Percentiles rank a stretch among this genome's conserved stretches.
Conservation (phyloP, 2,113 vertebrate species). For the Oncorhynchus masou region DNA sequence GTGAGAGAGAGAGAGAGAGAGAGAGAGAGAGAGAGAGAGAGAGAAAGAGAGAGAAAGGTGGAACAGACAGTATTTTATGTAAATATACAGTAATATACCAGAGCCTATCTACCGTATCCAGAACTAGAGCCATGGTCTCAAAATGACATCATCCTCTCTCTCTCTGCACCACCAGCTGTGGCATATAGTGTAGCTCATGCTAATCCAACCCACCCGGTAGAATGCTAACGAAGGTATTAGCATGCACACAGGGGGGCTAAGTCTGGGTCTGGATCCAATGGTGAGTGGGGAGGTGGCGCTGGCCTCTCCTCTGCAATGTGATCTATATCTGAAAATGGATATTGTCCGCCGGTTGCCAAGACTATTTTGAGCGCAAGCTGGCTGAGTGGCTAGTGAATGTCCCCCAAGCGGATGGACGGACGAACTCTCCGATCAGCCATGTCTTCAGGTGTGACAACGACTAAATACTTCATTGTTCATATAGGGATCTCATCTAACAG, state of each 20-base stretch:
- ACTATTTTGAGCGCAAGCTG: constrained; percentile 64
- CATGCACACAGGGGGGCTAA: constrained; percentile 30
- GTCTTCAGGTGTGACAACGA: no score
- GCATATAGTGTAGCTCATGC: constrained; percentile 18
- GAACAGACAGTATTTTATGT: no score
- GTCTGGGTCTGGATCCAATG: constrained; percentile 25
- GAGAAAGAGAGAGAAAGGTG: no score
- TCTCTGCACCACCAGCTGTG: background rate
- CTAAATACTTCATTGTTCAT: constrained; percentile 29
- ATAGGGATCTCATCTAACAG: constrained; percentile 20
- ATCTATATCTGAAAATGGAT: constrained; percentile 67
- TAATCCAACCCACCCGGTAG: constrained; percentile 6
- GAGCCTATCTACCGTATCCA: no score
- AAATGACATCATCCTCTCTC: constrained; percentile 12
- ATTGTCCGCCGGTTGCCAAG: constrained; percentile 64
- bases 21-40: no score
- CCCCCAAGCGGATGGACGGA: background rate
- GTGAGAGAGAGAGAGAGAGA: no score
- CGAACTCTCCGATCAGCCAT: constrained; percentile 54
- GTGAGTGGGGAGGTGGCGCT: background rate
- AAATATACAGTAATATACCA: no score
- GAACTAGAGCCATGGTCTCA: background rate
- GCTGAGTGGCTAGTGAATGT: constrained; percentile 44
- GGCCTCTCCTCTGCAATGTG: constrained; percentile 45
- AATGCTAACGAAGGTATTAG: constrained; percentile 44